Base-by-base conservation (phyloP, 2,888 invertebrate genomes). In the Pharmacophagus antenor region DNA sequence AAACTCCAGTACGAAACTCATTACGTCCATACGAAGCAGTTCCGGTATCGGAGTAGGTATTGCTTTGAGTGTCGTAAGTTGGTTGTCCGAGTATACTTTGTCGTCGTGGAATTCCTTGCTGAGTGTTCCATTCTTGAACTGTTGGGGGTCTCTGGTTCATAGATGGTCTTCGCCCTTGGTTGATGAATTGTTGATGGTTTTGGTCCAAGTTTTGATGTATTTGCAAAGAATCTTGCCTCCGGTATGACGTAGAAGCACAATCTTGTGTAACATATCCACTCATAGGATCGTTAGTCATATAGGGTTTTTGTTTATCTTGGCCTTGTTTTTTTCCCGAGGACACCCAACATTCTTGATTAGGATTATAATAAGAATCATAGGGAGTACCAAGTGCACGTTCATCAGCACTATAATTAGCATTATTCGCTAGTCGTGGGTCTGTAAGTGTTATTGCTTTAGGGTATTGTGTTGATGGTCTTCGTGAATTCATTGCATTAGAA, bases 41-140 rank as follows among this genome's bases (percentile, higher is more conserved):
- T 21, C 77, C 71, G 12, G 75, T 70, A 58, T 88, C 89, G 6
- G 79, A 72, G 52, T 81, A 85, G 2, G 72, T 64, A 62, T 74
- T 79, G 17, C 80, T 80, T 69, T 82, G 88, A 6, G 79, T 65
- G 49, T 84, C 82, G 44, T 73, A 76, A 42, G 73, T 75, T 6
- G 89, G 87, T 66, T 89, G 88, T 47, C 78, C 87, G 18, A 89
- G 74, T 37, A 90, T 72, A 64, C 89, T 90, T 67, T 84, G 85
- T 67, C 89, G 76, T 67, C 89, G 72, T 1, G 72, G 65, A 47
- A 81, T 70, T 57, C 76, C 78, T 66, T 85, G 82, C 21, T 80
- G 48, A 22, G 76, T 64, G 59, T 70, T 82, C 87, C 88, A 86
- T 62, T 88, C 87, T 69, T 85, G 86, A 25, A 74, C n/a, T n/a